Percentiles rank a stretch among this genome's conserved stretches.
Evolutionary conservation across 2,113 vertebrate species (phyloP).

Genomic region (Phainopepla nitens): DNA sequence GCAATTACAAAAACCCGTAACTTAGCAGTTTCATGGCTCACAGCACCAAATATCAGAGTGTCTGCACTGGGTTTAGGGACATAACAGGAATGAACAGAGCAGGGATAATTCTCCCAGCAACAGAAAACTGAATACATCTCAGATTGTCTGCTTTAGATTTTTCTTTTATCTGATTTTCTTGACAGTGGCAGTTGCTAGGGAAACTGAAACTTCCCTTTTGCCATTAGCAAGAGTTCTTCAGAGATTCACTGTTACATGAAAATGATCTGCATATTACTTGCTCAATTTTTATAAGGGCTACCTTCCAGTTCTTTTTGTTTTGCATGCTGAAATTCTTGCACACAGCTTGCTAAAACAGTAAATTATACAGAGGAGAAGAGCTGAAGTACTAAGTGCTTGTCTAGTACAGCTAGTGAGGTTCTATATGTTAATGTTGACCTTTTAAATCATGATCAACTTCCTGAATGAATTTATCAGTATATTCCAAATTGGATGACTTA

Average conservation of each 20-base stretch:
- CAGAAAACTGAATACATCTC: background rate
- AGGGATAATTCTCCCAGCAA: background rate
- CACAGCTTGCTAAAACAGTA: background rate
- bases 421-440: background rate
- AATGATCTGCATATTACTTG: background rate
- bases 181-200: constrained; percentile 37
- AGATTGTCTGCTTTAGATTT: background rate
- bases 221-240: background rate
- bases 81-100: background rate
- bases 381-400: background rate
- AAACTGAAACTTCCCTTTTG: constrained; percentile 3
- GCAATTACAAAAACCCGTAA: background rate
- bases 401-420: background rate
- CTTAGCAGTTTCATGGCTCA: background rate
- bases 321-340: background rate
- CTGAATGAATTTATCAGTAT: background rate
- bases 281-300: background rate
- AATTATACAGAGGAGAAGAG: background rate
- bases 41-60: background rate
- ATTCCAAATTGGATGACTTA: background rate
- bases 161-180: background rate
- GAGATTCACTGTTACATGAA: background rate
- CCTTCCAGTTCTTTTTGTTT: background rate
- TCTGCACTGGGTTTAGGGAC: background rate
- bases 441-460: background rate